Conservation (phyloP, 2,113 vertebrate genomes). For the Burhinus bistriatus region DNA sequence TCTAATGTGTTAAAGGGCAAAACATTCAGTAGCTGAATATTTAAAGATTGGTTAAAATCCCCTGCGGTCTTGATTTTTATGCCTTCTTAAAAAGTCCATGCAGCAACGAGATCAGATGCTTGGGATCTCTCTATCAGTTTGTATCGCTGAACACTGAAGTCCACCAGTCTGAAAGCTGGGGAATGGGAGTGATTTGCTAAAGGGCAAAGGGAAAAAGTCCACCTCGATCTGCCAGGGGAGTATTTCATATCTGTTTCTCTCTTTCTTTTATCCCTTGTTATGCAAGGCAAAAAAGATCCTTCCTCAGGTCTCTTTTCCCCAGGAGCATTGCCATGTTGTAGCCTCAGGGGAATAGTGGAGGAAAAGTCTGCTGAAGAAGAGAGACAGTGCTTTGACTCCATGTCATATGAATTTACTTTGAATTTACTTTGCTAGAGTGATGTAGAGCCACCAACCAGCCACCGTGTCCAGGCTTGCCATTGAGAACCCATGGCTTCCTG, state of each 20-base stretch:
- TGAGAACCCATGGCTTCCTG: not conserved
- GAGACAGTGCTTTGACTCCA: not conserved
- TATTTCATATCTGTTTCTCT: not conserved
- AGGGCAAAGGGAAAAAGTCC: not conserved
- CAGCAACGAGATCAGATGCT: not conserved
- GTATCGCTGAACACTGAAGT: not conserved
- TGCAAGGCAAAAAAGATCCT: not conserved
- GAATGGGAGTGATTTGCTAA: not conserved
- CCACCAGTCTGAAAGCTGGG: not conserved
- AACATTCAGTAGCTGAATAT: not conserved
- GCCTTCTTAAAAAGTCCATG: not conserved
- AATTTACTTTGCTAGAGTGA: not conserved
- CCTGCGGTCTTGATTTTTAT: not conserved
- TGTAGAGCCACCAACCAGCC: not conserved
- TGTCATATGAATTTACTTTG: not conserved
- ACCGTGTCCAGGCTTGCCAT: not conserved
- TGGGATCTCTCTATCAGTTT: not conserved
- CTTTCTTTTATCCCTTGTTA: not conserved
- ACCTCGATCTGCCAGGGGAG: not conserved
- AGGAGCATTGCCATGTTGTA: not conserved
- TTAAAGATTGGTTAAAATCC: not conserved
- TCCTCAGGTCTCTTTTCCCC: not conserved
- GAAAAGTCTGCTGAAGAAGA: not conserved
- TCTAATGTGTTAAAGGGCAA: not conserved
- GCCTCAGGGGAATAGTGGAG: not conserved